Conservation (phyloP, 1,140 invertebrate genomes). For the Neelides sp. region DNA sequence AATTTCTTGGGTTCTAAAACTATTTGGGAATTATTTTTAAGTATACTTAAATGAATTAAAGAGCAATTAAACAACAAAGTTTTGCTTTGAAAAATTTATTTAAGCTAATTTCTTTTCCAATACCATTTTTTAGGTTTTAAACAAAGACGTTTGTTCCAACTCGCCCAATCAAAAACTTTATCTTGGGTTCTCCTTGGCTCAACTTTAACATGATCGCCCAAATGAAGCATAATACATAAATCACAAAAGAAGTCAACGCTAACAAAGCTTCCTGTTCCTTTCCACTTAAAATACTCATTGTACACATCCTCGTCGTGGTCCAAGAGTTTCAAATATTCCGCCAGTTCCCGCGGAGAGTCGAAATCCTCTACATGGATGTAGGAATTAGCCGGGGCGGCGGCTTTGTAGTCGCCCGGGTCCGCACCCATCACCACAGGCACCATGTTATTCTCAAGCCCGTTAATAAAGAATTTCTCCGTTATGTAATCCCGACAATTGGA, state of each 20-base stretch:
- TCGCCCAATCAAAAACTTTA: too few species aligned
- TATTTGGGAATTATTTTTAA: too few species aligned
- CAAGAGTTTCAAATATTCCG: conserved; percentile 40
- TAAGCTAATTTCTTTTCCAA: too few species aligned
- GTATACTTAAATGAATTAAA: too few species aligned
- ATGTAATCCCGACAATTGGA: conserved; percentile 92
- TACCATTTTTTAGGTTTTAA: too few species aligned
- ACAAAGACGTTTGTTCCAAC: too few species aligned
- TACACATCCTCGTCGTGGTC: conserved; percentile 33
- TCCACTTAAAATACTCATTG: conserved; percentile 34
- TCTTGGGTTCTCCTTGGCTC: too few species aligned
- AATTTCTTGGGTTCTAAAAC: too few species aligned
- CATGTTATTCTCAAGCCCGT: conserved; percentile 55
- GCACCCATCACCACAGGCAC: conserved; percentile 60
- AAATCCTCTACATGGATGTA: conserved; percentile 50
- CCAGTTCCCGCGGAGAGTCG: conserved; percentile 39
- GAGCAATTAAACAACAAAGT: too few species aligned
- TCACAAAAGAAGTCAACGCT: conserved; percentile 29
- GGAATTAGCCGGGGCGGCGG: conserved; percentile 48
- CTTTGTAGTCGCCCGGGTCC: conserved; percentile 38
- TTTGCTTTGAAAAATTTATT: too few species aligned
- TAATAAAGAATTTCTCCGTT: conserved; percentile 91
- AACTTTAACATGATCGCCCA: too few species aligned
- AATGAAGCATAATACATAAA: conserved; percentile 30
- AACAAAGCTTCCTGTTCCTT: conserved; percentile 29